Evolutionary conservation across 2,113 vertebrate genomes (phyloP), one percentile per base, ranked within the genome.

Genomic region (Formicarius rufipectus): DNA sequence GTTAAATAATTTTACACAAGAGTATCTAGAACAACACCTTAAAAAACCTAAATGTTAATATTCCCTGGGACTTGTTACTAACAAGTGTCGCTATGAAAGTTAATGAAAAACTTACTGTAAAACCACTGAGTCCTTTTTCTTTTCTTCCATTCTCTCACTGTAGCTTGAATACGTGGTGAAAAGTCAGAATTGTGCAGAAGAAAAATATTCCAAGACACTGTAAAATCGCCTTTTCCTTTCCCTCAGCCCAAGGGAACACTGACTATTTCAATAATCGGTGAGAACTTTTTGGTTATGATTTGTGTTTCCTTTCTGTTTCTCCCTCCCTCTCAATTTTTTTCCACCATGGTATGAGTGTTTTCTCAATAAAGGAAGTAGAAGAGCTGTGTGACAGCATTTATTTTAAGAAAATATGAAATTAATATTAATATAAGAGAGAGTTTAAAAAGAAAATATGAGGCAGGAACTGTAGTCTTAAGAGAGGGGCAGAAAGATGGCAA

Each of bases 271-370:
- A 94, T 94, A 96, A 95, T 93, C 74, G 56, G 89, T 89, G 92
- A 0, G 19, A 96, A 96, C 84, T 91, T 82, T 88, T 94, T 59
- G 86, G 55, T 93, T 96, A 89, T 93, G 92, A 93, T 90, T 97
- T 96, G 96, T 94, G 76, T 86, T 97, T 97, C 93, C 96, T 96
- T 95, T 94, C 89, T 95, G 64, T 85, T 92, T 97, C 78, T 92
- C 94, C 91, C 79, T 91, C 93, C 85, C 92, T 96, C 93, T 88
- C 63, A 76, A 49, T 56, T 95, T 90, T 96, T 95, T 95, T 83
- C 88, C 88, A 80, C 60, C 66, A 71, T 94, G 5, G 0, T 67
- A 60, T 45, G 75, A 78, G 75, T 73, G 96, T 93, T 97, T 97
- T 96, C 94, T 95, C 92, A 96, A 91, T 97, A 95, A 94, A 90